These are phyloP conservation scores for Acrocephalus scirpaceus DNA, from an alignment of 2,797 vertebrate genomes.

Conservation along the genomic window DNA sequence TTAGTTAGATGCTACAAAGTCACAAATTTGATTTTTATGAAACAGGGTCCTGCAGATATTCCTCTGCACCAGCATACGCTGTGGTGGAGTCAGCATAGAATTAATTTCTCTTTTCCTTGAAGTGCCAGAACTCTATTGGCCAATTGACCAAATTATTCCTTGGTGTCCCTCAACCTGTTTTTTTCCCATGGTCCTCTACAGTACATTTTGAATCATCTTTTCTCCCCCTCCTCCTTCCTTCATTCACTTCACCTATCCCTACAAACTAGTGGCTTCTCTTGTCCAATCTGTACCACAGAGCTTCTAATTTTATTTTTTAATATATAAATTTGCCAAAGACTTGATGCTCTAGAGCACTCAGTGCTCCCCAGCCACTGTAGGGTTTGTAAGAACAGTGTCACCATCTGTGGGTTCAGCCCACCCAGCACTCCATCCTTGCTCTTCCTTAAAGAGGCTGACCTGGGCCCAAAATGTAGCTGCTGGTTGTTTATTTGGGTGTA, in stretches of 20 bases:
- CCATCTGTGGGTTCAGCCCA: neutral
- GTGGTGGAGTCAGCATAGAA: neutral
- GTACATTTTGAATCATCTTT: neutral
- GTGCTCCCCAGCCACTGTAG: neutral
- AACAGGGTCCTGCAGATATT: neutral
- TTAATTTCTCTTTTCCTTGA: neutral
- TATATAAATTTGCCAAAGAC: neutral
- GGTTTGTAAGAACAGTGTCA: neutral
- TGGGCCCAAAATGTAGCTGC: neutral
- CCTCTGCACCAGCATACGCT: accelerated
- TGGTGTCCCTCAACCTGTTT: neutral
- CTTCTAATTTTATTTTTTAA: neutral
- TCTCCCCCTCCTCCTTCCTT: neutral
- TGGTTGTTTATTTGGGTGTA: neutral
- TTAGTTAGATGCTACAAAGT: neutral
- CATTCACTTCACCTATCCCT: neutral
- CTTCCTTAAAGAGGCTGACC: neutral
- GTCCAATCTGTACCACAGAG: no score
- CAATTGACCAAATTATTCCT: neutral
- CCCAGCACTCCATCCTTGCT: neutral
- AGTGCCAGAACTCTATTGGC: neutral
- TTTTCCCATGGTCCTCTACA: neutral
- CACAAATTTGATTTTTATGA: neutral
- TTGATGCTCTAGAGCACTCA: neutral
- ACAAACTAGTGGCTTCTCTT: neutral